Base-by-base conservation (phyloP, 2,888 invertebrate species). In the Gandaritis pyraliata region DNA sequence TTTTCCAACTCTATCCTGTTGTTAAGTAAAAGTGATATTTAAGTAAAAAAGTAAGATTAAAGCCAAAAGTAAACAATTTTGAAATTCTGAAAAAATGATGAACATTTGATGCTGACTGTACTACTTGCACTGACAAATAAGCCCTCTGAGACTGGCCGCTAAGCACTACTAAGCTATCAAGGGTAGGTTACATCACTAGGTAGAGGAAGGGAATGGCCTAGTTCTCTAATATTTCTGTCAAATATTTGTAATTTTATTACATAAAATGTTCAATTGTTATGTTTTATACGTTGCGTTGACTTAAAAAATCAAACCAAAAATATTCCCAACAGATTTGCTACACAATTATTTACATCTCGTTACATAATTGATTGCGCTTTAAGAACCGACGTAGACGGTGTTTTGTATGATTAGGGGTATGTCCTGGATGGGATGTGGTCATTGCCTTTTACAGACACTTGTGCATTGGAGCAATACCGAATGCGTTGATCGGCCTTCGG, bases 121-220 rank as follows among this genome's bases (percentile, higher is more conserved):
- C 72, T 70, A 59, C 62, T 49, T 71, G 67, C 66, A 64, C 66
- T 78, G 72, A 80, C 71, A 67, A 73, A 76, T 76, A 65, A 72
- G 74, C 69, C 78, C 74, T 48, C 30, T 4, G 64, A 57, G 58
- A 48, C 48, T 43, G 12, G 46, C 52, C 39, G 15, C 54, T 61
- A 41, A 39, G 48, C 38, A 43, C 61, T 29, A n/a, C 33, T 50
- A 58, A 45, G 49, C 46, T 58, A 45, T 57, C 15, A 45, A 11
- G 57, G 41, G 45, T 16, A 52, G 50, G 29, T 46, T 39, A 30
- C 30, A 30, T 29, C 12, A 47, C 51, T 52, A 41, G 13, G 29
- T 43, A 46, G 36, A 48, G 57, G 38, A 50, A 38, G 38, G 41
- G 46, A 29, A 43, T 43, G 1, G 8, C n/a, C n/a, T n/a, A n/a